Base-by-base conservation (phyloP, 1,140 invertebrate genomes). In the Drosophila arizonae region DNA sequence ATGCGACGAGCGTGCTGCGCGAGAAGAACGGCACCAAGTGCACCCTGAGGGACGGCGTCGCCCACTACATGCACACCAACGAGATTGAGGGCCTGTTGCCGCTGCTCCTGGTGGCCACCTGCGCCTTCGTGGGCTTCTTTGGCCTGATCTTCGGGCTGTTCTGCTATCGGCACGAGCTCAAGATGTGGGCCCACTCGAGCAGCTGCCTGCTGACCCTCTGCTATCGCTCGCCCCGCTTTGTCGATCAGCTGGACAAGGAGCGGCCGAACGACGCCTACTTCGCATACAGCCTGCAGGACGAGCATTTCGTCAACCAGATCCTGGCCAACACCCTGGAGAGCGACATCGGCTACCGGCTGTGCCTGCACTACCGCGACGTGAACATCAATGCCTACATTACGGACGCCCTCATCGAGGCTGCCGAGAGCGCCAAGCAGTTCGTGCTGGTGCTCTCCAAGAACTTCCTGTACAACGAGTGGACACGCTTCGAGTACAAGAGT, bases 381-480 rank as follows among this genome's bases (percentile, higher is more conserved):
- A 96, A 96, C 77, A 95, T 96, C 24, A 96, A 95, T 41, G 95
- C 96, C 8, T 96, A 96, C 90, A 95, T 97, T 6, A 95, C 96
- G 2, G 97, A 97, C 88, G 97, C 96, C 1, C 97, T 99, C 48
- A 95, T 97, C 62, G 96, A 98, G 90, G 97, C 97, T 0, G 96
- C 97, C 3, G 97, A 98, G 85, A 96, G 96, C 28, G 97, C 97
- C 15, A 95, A 96, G 72, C 94, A 97, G 81, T 98, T 97, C 13
- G 96, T 99, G 50, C 94, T 99, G 75, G 95, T 99, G 33, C 91
- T 99, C 28, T 97, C 97, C 2, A 97, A 97, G 91, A 97, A 97
- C 93, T 99, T 98, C 92, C 94, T 99, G 17, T 95, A 97, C 92
- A 97, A 97, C 92, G 97, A 98, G 92, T 99, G 97, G 97, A 96